Base-by-base conservation (phyloP, 2,797 vertebrate species). In the Coranthus polyacanthus region DNA sequence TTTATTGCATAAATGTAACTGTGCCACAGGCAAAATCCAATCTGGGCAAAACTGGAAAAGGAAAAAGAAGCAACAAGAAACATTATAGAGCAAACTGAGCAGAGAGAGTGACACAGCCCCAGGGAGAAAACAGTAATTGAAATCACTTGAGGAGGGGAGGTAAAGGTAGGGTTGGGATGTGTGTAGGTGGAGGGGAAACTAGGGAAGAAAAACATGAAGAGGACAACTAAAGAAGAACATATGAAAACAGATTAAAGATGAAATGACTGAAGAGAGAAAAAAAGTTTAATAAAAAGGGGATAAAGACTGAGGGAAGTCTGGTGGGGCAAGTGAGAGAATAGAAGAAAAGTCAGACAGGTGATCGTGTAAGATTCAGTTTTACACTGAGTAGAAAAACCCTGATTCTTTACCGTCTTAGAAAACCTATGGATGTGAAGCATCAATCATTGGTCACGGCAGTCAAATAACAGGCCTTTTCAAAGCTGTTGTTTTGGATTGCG, bases 81-180 rank as follows among this genome's bases (percentile, higher is more conserved):
- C 70, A 68, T 72, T 82, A 77, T 49, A 54, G 66, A 68, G 73
- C 70, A 79, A 79, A 79, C 67, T 72, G 78, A 81, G 78, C 66
- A 69, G 72, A 68, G 42, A 83, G 62, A 77, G 66, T 75, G 82
- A 81, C 82, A 81, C 49, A 49, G 86, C 87, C 81, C 73, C 52
- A 12, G 79, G 90, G 76, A 84, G 67, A 71, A 82, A 73, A 64
- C 61, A 20, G 66, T 85, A 88, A 89, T 89, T 86, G 86, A 87
- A 91, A 89, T 84, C 64, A 85, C 58, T 75, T 74, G 78, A 84
- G 75, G 61, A 75, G 56, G 60, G 62, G 55, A 72, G 58, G 50
- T 56, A 72, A 50, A 75, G 60, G 79, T 64, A 34, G 49, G 34
- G 53, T 54, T 56, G 52, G 32, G 53, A 52, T 56, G 46, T 63